Conservation (phyloP, 2,797 vertebrate species). For the Uromys caudimaculatus region DNA sequence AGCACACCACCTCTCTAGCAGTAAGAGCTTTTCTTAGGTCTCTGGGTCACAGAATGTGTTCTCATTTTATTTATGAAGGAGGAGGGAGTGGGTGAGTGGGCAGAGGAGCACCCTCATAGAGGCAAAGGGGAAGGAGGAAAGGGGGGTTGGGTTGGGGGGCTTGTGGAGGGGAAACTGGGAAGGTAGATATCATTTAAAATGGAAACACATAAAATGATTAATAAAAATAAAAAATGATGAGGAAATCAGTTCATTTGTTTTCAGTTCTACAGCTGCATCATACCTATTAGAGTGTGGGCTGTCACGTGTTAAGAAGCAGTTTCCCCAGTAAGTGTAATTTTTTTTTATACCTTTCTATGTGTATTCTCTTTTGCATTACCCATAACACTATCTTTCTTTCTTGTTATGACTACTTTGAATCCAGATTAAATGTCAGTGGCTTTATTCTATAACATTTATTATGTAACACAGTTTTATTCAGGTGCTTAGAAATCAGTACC, state of each 20-base stretch:
- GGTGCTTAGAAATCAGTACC: constrained; percentile 11
- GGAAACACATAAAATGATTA: neutral
- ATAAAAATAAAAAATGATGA: neutral
- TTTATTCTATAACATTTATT: neutral
- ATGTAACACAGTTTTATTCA: neutral
- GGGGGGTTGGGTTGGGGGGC: neutral
- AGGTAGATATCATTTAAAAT: neutral
- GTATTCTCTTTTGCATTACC: neutral
- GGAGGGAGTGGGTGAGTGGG: neutral
- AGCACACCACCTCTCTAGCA: neutral
- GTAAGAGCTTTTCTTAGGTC: neutral
- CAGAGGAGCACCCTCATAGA: neutral
- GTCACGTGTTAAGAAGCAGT: neutral
- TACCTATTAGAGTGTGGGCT: neutral
- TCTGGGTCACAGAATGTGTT: neutral
- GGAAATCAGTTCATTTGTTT: neutral
- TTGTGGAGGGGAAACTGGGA: neutral
- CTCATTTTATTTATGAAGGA: neutral
- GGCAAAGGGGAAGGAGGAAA: neutral
- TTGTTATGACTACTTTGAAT: neutral
- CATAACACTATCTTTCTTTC: neutral
- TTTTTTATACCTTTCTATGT: neutral
- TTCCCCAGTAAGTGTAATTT: neutral
- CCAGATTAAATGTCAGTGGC: neutral
- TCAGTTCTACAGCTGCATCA: constrained; percentile 23